Percentiles rank a stretch among this genome's conserved stretches.
phyloP scores from a whole-genome alignment of 1,140 invertebrate species.

The Cherax quadricarinatus region DNA sequence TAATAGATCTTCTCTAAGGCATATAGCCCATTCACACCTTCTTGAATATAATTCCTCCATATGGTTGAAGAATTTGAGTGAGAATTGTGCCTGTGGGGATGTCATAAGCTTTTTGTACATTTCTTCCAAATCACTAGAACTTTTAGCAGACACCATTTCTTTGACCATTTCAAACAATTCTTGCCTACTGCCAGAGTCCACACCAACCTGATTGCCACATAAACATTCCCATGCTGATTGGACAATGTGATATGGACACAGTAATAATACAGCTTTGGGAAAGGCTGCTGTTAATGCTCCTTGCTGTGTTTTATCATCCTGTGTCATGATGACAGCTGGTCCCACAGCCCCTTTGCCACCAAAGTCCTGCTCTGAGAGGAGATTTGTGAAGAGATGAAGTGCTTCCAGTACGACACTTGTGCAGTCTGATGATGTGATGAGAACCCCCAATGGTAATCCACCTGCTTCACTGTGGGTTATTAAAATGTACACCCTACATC shows the following conservation, averaged over 20 bases:
- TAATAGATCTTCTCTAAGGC: not conserved
- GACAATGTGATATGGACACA: not conserved
- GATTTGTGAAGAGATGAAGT: not conserved
- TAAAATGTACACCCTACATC: not conserved
- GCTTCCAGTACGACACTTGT: not conserved
- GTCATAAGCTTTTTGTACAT: not conserved
- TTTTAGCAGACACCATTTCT: not conserved
- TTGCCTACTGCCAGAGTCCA: not conserved
- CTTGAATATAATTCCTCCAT: not conserved
- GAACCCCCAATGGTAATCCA: not conserved
- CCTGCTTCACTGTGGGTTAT: not conserved
- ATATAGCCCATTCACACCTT: slow-evolving; percentile 8
- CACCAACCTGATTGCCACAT: not conserved
- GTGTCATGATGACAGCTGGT: not conserved
- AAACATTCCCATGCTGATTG: not conserved
- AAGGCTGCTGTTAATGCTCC: not conserved
- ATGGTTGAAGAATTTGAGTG: not conserved
- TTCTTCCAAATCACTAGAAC: not conserved
- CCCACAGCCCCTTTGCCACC: not conserved
- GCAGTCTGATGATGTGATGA: slow-evolving; percentile 11
- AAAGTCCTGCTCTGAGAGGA: slow-evolving; percentile 2
- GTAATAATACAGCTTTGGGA: not conserved
- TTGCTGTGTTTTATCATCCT: not conserved
- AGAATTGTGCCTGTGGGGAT: too few species aligned
- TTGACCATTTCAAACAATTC: slow-evolving; percentile 15